Evolutionary conservation across 2,888 invertebrate species (phyloP).

Genomic region (Lithophane semibrunnea): DNA sequence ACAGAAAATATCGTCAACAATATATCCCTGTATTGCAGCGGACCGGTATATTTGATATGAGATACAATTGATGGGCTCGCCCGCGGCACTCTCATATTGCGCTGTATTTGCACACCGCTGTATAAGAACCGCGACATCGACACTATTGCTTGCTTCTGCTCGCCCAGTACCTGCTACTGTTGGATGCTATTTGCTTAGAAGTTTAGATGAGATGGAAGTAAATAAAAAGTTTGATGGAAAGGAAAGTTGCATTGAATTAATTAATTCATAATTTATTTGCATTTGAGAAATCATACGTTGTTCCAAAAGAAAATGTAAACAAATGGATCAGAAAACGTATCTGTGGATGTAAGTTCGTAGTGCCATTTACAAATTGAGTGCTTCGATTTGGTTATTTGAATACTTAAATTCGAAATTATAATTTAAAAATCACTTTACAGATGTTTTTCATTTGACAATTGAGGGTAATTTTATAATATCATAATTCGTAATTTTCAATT

Average conservation of each 20-base stretch:
- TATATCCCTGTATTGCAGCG: slow-evolving; percentile 28
- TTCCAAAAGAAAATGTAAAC: not conserved
- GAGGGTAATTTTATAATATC: too few relatives aligned
- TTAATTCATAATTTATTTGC: not conserved
- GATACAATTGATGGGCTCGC: slow-evolving; percentile 53
- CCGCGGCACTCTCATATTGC: slow-evolving; percentile 52
- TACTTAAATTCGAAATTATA: too few relatives aligned
- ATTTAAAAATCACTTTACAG: too few relatives aligned
- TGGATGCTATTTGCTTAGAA: slow-evolving; percentile 33
- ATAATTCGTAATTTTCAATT: too few relatives aligned
- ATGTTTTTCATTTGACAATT: too few relatives aligned
- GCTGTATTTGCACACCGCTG: slow-evolving; percentile 50
- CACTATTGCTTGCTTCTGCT: slow-evolving; percentile 49
- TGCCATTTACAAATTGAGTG: too few relatives aligned
- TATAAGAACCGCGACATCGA: slow-evolving; percentile 43
- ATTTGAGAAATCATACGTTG: not conserved
- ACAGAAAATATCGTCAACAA: slow-evolving; percentile 37
- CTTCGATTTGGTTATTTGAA: too few relatives aligned
- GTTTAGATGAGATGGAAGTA: slow-evolving; percentile 2
- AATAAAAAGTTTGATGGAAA: not conserved
- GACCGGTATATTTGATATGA: slow-evolving; percentile 57
- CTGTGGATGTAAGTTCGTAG: too few relatives aligned
- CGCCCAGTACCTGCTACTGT: slow-evolving; percentile 40
- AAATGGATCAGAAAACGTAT: too few relatives aligned
- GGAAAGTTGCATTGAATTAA: not conserved